These are phyloP conservation scores for Caracal caracal DNA, from an alignment of 2,113 vertebrate species.

Conservation along the genomic window DNA sequence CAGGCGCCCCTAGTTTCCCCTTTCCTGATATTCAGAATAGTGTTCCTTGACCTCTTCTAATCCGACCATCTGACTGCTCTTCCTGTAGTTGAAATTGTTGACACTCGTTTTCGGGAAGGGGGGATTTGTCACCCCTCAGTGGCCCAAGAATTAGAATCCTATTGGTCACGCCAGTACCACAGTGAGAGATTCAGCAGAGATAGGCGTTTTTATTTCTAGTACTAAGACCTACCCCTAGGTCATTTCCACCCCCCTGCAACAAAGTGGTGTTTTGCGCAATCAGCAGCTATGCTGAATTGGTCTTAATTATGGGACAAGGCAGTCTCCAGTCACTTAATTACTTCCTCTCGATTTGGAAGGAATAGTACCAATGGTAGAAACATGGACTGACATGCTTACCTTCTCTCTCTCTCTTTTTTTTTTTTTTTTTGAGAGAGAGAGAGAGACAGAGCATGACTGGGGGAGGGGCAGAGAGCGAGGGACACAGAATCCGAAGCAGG, in stretches of 20 bases:
- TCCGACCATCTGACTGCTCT: neutral
- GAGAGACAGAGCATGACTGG: too few species aligned
- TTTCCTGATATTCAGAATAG: neutral
- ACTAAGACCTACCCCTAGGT: neutral
- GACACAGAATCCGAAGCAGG: too few species aligned
- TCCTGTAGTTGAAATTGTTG: neutral
- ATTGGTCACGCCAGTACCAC: neutral
- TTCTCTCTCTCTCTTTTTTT: neutral
- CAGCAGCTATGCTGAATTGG: neutral
- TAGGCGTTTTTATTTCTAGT: neutral
- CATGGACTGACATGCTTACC: neutral
- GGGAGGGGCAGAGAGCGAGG: too few species aligned
- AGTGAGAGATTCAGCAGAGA: neutral
- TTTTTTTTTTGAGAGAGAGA: too few species aligned
- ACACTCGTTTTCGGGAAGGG: neutral
- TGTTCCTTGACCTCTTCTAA: too few species aligned
- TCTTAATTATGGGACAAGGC: neutral
- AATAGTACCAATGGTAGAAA: neutral
- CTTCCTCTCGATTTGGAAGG: slow-evolving; percentile 46
- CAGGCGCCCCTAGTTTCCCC: neutral
- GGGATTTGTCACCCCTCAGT: neutral
- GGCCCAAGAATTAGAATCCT: neutral
- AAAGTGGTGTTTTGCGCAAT: neutral
- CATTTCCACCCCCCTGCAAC: neutral
- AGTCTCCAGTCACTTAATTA: slow-evolving; percentile 45